A percentile compares a stretch with the other conserved stretches of the same genome.
Evolutionary conservation across 1,140 invertebrate genomes (phyloP).

Genomic region (Drosophila bipectinata): DNA sequence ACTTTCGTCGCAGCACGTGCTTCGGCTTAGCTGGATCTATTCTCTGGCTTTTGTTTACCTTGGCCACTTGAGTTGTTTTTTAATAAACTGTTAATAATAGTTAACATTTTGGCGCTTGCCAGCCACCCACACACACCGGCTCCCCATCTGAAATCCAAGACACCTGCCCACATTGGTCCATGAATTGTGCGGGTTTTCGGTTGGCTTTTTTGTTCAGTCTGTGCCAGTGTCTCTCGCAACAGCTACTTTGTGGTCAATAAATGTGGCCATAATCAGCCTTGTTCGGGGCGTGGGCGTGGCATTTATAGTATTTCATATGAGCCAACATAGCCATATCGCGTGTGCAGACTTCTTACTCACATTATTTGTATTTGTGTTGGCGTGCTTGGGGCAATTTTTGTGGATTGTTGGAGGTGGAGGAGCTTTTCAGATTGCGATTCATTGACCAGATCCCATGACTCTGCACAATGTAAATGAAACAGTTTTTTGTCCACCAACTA

Average conservation of each 20-base stretch:
- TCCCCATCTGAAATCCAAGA: constrained; percentile 16
- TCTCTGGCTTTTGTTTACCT: constrained; percentile 36
- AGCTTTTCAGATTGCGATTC: constrained; percentile 61
- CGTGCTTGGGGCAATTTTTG: constrained; percentile 52
- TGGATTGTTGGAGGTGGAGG: not conserved
- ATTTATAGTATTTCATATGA: constrained; percentile 15
- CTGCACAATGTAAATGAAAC: constrained; percentile 67
- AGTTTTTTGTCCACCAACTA: constrained; percentile 6
- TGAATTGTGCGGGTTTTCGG: constrained; percentile 6
- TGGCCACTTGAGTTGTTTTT: constrained; percentile 43
- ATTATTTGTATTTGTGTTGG: constrained; percentile 28
- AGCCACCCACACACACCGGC: constrained; percentile 18
- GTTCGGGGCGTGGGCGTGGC: constrained; percentile 46
- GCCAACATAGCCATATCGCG: constrained; percentile 32
- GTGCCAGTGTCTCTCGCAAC: not conserved
- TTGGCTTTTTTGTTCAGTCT: constrained; percentile 4
- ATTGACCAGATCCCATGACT: constrained; percentile 76
- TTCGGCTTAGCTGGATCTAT: constrained; percentile 41
- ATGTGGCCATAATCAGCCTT: constrained; percentile 47
- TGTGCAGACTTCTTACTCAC: constrained; percentile 34
- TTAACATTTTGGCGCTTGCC: constrained; percentile 48
- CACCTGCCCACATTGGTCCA: constrained; percentile 44
- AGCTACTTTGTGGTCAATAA: constrained; percentile 42
- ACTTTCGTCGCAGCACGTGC: constrained; percentile 51
- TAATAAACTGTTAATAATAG: constrained; percentile 70